Conservation (phyloP, 92 coral and sea anemone species). For the Anthopleura xanthogrammica region DNA sequence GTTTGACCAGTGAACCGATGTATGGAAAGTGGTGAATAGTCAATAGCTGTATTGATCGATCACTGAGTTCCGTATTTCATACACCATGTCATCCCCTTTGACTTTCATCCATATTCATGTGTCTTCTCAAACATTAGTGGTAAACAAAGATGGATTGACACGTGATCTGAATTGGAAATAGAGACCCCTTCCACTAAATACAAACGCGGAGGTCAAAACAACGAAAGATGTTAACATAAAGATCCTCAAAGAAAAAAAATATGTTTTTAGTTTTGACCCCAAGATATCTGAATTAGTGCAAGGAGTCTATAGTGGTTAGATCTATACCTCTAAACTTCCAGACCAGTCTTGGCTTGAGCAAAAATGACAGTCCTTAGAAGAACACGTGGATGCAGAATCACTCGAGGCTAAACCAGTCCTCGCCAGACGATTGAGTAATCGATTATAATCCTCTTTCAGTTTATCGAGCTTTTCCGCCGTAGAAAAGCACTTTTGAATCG, state of each 20-base stretch:
- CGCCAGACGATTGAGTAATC: constrained; percentile 73
- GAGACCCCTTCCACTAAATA: too few relatives aligned
- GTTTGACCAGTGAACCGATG: too few relatives aligned
- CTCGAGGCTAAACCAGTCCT: constrained; percentile 70
- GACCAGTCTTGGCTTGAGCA: constrained; percentile 62
- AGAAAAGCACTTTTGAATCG: constrained; percentile 92
- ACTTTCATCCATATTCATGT: too few relatives aligned
- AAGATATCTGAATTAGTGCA: background rate
- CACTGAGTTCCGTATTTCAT: too few relatives aligned
- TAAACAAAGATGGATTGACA: too few relatives aligned
- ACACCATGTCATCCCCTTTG: too few relatives aligned
- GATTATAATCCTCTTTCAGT: constrained; percentile 82
- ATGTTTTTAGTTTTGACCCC: too few relatives aligned
- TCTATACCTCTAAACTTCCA: constrained; percentile 61
- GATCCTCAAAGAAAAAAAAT: background rate
- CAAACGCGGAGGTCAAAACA: too few relatives aligned
- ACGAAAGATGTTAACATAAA: background rate
- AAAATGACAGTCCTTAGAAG: constrained; percentile 82
- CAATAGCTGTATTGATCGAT: too few relatives aligned
- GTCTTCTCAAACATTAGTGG: too few relatives aligned
- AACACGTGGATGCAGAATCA: constrained; percentile 84
- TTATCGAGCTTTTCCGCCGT: constrained; percentile 88
- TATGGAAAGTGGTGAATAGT: too few relatives aligned
- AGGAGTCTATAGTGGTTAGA: background rate
- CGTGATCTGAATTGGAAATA: too few relatives aligned